Conservation (phyloP, 2,113 vertebrate genomes). For the Tachycineta bicolor region DNA sequence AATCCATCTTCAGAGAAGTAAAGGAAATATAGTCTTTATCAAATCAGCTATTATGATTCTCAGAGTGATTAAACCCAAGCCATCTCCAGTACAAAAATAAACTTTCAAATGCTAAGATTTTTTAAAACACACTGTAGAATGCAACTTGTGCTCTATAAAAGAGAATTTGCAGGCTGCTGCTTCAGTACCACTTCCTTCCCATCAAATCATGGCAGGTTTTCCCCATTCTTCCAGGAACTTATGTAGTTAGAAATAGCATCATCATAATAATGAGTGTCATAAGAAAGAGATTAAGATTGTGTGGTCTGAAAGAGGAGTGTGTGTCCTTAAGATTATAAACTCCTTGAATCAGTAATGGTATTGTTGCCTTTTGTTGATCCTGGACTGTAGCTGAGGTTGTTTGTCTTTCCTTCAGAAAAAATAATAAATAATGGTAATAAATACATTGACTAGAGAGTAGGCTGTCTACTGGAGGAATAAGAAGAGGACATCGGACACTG, state of each 20-base stretch:
- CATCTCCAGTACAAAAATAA: neutral
- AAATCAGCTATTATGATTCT: neutral
- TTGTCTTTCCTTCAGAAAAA: neutral
- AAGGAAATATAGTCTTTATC: neutral
- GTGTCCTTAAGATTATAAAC: neutral
- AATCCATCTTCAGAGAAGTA: neutral
- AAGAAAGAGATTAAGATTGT: neutral
- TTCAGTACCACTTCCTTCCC: neutral
- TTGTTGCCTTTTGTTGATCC: neutral
- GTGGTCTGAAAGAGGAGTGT: neutral
- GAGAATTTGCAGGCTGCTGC: neutral
- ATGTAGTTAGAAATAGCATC: neutral
- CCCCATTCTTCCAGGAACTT: neutral
- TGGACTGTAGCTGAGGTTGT: neutral
- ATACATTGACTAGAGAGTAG: neutral
- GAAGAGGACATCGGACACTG: accelerated
- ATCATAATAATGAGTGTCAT: neutral
- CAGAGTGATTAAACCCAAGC: neutral
- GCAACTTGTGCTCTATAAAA: neutral
- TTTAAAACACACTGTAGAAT: neutral
- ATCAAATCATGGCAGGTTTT: neutral
- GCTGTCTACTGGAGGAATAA: neutral
- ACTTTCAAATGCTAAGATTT: neutral
- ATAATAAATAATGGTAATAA: slow-evolving; percentile 21
- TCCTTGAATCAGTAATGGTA: neutral